Conservation (phyloP, 53 echinoderm and acorn worm genomes). For the Mesocentrotus franciscanus region DNA sequence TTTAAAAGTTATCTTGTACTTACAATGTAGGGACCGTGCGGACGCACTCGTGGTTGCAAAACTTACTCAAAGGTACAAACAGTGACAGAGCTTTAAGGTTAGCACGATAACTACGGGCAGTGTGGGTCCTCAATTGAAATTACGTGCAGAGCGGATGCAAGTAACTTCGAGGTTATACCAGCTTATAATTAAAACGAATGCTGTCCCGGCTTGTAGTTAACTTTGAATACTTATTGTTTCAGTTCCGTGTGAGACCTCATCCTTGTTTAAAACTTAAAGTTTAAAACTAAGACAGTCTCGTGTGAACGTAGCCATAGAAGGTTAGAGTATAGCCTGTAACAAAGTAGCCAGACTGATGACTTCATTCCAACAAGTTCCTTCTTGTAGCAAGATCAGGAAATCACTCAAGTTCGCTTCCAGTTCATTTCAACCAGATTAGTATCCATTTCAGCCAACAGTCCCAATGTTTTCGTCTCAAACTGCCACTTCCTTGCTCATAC, state of each 20-base stretch:
- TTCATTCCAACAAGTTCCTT: conserved; percentile 64
- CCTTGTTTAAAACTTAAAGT: background rate
- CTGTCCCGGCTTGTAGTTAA: too few species aligned
- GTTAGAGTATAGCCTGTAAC: conserved; percentile 4
- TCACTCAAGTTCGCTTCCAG: conserved; percentile 49
- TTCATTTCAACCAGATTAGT: conserved; percentile 39
- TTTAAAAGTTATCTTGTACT: too few species aligned
- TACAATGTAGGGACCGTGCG: too few species aligned
- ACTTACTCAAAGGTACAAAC: too few species aligned
- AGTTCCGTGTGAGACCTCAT: background rate
- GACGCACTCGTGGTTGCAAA: too few species aligned
- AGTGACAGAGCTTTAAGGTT: too few species aligned
- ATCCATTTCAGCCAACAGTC: conserved; percentile 27
- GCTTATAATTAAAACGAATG: too few species aligned
- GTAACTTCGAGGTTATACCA: too few species aligned
- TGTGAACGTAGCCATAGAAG: background rate
- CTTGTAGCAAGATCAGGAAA: conserved; percentile 53
- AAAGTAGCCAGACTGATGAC: conserved; percentile 52
- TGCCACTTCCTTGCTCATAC: background rate
- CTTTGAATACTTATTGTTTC: background rate
- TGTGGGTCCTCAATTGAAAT: too few species aligned
- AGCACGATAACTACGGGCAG: too few species aligned
- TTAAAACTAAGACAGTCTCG: too few species aligned
- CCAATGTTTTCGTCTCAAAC: background rate
- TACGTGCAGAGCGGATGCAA: too few species aligned